phyloP scores from a whole-genome alignment of 1,140 invertebrate genomes.

The Holotrichia oblita region DNA sequence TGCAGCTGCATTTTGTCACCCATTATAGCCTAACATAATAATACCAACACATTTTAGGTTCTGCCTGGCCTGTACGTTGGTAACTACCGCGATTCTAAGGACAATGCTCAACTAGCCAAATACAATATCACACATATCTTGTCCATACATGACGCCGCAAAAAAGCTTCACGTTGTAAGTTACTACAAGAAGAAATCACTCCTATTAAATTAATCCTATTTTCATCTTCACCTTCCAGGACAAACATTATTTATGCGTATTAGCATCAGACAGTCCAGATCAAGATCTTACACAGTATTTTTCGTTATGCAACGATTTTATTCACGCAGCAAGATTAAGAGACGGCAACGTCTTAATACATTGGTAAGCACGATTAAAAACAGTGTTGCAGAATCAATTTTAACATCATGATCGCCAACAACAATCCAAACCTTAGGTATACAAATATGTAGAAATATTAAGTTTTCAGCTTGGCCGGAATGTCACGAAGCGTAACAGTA shows the following conservation, averaged over 20 bases:
- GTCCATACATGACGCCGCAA: slow-evolving; percentile 93
- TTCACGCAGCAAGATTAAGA: slow-evolving; percentile 86
- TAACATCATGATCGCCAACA: background rate
- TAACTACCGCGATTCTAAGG: slow-evolving; percentile 93
- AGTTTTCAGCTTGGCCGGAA: slow-evolving; percentile 84
- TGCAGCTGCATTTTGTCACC: too few species aligned
- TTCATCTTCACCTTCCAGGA: slow-evolving; percentile 73
- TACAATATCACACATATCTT: slow-evolving; percentile 95
- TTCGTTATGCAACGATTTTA: slow-evolving; percentile 94
- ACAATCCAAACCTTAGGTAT: slow-evolving; percentile 28
- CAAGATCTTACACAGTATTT: slow-evolving; percentile 95
- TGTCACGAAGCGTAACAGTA: slow-evolving; percentile 95
- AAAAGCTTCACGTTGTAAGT: slow-evolving; percentile 83
- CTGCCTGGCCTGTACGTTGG: slow-evolving; percentile 87
- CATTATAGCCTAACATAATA: too few species aligned
- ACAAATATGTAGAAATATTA: slow-evolving; percentile 43
- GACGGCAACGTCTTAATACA: slow-evolving; percentile 95
- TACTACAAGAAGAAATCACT: too few species aligned
- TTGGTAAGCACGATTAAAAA: slow-evolving; percentile 75
- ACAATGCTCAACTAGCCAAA: slow-evolving; percentile 84
- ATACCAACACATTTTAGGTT: slow-evolving; percentile 68
- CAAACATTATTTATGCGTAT: slow-evolving; percentile 93
- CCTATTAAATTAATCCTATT: background rate
- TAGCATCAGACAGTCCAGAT: slow-evolving; percentile 91
- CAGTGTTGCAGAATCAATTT: background rate